Percentiles rank a stretch among this genome's conserved stretches.
Conservation (phyloP, 2,113 vertebrate species). For the Cisticola juncidis region DNA sequence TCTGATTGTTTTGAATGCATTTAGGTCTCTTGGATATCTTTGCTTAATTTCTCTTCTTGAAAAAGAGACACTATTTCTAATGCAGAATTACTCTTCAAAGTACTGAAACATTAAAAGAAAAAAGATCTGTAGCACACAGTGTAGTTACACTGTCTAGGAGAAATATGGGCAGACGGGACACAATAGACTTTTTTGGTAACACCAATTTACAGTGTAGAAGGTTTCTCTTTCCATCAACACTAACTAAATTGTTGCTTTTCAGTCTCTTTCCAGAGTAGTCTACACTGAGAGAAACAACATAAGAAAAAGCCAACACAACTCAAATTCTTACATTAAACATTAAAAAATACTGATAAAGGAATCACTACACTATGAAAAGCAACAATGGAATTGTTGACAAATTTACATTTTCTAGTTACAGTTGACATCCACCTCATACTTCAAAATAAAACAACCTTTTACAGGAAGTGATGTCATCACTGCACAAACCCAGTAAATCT, state of each 20-base stretch:
- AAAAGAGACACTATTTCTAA: background rate
- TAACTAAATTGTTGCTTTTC: background rate
- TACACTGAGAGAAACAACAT: background rate
- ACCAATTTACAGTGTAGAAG: background rate
- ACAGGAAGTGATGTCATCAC: background rate
- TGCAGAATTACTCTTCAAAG: background rate
- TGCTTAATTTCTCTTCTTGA: background rate
- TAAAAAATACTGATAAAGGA: background rate
- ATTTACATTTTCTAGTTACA: background rate
- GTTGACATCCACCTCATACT: background rate
- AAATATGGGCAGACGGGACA: background rate
- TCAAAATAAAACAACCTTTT: constrained; percentile 38
- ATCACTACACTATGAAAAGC: background rate
- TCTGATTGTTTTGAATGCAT: background rate
- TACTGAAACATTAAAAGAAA: background rate
- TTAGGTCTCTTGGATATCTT: background rate
- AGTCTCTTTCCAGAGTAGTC: background rate
- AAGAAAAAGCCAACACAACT: background rate
- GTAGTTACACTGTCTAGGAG: background rate
- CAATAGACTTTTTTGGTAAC: background rate
- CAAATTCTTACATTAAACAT: background rate
- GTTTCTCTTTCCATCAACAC: background rate
- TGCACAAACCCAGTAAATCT: constrained; percentile 37
- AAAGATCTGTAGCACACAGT: background rate
- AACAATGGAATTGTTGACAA: constrained; percentile 15